phyloP scores from a whole-genome alignment of 2,797 vertebrate genomes.

The Antennarius maculatus region DNA sequence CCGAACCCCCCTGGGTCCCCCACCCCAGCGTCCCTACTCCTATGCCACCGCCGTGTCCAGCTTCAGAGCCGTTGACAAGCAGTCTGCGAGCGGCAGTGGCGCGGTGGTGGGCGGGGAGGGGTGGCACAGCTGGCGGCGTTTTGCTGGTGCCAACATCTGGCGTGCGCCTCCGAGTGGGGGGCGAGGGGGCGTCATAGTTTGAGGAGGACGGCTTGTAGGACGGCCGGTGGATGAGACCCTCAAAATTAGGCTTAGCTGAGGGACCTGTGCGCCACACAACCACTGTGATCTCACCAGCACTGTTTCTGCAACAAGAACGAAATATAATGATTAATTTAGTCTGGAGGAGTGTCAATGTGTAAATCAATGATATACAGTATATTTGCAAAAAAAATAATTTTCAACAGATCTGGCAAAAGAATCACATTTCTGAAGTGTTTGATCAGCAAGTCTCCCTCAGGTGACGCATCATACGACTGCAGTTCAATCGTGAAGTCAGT shows the following conservation, averaged over 20 bases:
- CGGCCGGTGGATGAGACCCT: conserved; percentile 87
- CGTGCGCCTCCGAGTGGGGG: conserved; percentile 80
- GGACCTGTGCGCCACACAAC: conserved; percentile 92
- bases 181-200: conserved; percentile 83
- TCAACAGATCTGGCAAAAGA: too few species aligned
- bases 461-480: not conserved
- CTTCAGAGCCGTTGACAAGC: conserved; percentile 82
- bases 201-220: conserved; percentile 85
- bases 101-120: conserved; percentile 84
- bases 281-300: conserved; percentile 88
- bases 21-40: conserved; percentile 67
- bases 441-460: not conserved
- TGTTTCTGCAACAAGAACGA: conserved; percentile 82
- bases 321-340: not conserved
- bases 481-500: not conserved
- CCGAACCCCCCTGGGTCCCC: conserved; percentile 78
- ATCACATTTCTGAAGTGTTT: conserved; percentile 5
- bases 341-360: not conserved
- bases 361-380: too few species aligned
- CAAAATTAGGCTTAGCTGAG: conserved; percentile 84
- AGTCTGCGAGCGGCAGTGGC: conserved; percentile 83
- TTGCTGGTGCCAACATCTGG: conserved; percentile 72
- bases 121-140: conserved; percentile 76
- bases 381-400: too few species aligned
- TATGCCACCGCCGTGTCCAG: conserved; percentile 38